Evolutionary conservation across 2,888 invertebrate species (phyloP).

Genomic region (Drosophila buzzatii): DNA sequence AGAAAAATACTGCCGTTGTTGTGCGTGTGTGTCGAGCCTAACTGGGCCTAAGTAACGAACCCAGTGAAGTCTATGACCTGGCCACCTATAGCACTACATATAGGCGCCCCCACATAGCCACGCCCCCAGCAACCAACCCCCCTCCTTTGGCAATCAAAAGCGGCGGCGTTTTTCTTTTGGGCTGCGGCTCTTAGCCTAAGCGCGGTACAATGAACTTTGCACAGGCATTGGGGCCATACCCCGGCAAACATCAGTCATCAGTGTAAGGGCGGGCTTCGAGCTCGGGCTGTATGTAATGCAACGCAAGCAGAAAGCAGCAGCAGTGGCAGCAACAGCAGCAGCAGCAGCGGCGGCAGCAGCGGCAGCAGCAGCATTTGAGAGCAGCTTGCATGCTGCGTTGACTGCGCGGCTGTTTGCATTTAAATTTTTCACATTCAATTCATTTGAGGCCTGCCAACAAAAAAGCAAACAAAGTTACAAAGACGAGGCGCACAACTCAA

Average conservation of each 20-base stretch:
- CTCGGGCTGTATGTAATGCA: conserved; percentile 3
- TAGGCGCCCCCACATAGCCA: neutral
- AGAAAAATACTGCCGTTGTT: conserved; percentile 39
- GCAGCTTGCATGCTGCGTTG: conserved; percentile 52
- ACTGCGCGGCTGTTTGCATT: conserved; percentile 77
- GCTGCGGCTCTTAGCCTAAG: conserved; percentile 73
- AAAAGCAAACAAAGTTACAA: conserved; percentile 73
- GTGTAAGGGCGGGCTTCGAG: conserved; percentile 22
- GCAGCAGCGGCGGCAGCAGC: conserved; percentile 21
- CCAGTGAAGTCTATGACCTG: conserved; percentile 55
- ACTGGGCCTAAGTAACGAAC: conserved; percentile 51
- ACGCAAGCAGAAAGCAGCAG: conserved; percentile 9
- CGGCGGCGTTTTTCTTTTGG: conserved; percentile 74
- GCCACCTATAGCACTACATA: conserved; percentile 53
- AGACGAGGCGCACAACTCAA: conserved; percentile 3
- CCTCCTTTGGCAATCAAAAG: conserved; percentile 71
- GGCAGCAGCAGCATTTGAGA: conserved; percentile 30
- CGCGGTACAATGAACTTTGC: conserved; percentile 76
- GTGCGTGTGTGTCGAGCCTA: conserved; percentile 44
- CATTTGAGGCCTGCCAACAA: conserved; percentile 76
- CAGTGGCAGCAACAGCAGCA: no score
- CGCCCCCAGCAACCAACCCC: conserved; percentile 1
- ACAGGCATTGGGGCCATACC: conserved; percentile 45
- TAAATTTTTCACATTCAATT: conserved; percentile 82
- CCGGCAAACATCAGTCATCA: neutral